Evolutionary conservation across 1,140 invertebrate genomes (phyloP), one percentile per base, ranked within the genome.

Genomic region (Amphibalanus amphitrite): DNA sequence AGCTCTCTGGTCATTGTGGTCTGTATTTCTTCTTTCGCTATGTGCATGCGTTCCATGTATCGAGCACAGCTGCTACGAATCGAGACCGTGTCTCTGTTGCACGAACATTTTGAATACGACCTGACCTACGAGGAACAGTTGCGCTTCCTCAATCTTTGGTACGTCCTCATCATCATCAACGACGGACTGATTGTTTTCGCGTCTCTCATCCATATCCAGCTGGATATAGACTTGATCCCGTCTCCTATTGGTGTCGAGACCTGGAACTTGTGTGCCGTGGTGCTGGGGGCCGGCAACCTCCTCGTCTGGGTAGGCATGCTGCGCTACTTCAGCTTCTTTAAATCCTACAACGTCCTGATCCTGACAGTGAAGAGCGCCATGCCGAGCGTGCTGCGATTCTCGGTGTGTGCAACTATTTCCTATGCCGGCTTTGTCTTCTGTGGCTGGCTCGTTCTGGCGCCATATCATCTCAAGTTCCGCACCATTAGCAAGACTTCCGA

Each of bases 261-360:
- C 74, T 98, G 95, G 90, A 96, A 96, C 79, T 84, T 93, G 0
- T 97, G 95, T 79, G 95, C 94, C 67, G 84, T 98, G 38, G 89
- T 97, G 75, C 82, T 99, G 3, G 97, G 97, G n/a, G 88, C 90
- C 25, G 97, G 96, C 13, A 98, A 94, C 79, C 82, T 99, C 47
- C 82, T 99, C 0, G 94, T 98, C 0, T 99, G 95, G 93, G 92
- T 98, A 79, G 97, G 97, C n/a, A 89, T 98, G 0, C 81, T 99
- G 17, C 84, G 97, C 64, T 99, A 99, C 78, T 84, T 99, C 15
- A 93, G 93, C 15, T 99, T 98, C 81, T 99, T 99, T 79, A 90
- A 91, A 78, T 97, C 95, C 0, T 99, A 98, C 79, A 99, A 99
- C 83, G 94, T 87, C 70, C 89, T 99, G 0, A 97, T 99, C 78